phyloP scores from a whole-genome alignment of 2,888 invertebrate species.

The Lepidochrysops patricia region DNA sequence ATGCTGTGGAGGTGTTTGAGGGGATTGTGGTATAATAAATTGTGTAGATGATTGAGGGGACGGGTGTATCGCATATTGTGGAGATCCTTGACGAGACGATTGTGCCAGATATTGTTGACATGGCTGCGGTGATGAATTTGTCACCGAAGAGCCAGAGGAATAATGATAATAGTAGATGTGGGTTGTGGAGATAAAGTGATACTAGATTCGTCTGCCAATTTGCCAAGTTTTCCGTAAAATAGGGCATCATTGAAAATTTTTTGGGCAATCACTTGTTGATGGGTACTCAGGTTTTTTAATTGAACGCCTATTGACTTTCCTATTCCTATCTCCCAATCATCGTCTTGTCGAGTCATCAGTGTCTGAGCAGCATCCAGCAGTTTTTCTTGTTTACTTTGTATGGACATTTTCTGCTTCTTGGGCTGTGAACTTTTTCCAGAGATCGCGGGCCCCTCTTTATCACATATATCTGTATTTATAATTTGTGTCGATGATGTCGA shows the following conservation, averaged over 20 bases:
- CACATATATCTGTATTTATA: conserved; percentile 16
- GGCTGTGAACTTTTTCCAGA: conserved; percentile 16
- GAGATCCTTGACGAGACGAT: conserved; percentile 10
- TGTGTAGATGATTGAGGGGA: conserved; percentile 3
- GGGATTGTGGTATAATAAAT: conserved; percentile 2
- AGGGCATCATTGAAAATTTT: conserved; percentile 14
- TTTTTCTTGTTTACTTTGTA: conserved; percentile 20
- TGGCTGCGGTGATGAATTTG: conserved; percentile 16
- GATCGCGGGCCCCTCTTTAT: conserved; percentile 12
- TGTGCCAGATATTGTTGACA: conserved; percentile 14
- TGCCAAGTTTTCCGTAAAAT: conserved; percentile 17
- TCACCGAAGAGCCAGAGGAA: conserved; percentile 16
- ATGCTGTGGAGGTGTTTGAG: conserved; percentile 12
- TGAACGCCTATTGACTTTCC: conserved; percentile 18
- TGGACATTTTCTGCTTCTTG: conserved; percentile 18
- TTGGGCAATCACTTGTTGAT: conserved; percentile 17
- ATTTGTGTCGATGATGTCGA: conserved; percentile 14
- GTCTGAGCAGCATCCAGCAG: conserved; percentile 19
- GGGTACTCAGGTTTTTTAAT: conserved; percentile 18
- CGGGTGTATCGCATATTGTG: conserved; percentile 6
- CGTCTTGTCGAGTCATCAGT: conserved; percentile 18
- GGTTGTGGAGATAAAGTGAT: conserved; percentile 17
- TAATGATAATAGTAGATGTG: conserved; percentile 1
- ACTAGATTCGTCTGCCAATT: conserved; percentile 18
- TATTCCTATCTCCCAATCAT: conserved; percentile 12